Percentiles rank a stretch among this genome's conserved stretches.
phyloP scores from a whole-genome alignment of 2,113 vertebrate species.

The Phyllostomus discolor region DNA sequence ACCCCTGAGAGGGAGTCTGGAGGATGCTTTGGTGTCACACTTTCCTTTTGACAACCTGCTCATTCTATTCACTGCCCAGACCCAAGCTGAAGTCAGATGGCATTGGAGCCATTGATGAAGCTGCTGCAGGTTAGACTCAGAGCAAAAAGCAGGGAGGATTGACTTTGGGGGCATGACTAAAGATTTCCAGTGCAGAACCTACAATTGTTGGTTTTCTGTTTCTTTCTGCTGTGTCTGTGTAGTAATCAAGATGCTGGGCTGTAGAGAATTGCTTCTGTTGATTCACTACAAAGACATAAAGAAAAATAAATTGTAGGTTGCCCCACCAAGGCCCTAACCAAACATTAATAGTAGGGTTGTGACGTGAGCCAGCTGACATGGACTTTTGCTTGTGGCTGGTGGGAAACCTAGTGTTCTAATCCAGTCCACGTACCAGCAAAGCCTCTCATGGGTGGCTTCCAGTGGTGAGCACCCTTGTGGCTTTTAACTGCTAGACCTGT shows the following conservation, averaged over 20 bases:
- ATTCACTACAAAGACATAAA: neutral
- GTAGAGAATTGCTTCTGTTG: neutral
- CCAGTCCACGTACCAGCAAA: too few species aligned
- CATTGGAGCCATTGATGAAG: neutral
- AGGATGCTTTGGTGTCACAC: neutral
- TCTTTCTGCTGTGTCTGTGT: neutral
- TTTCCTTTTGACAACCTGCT: neutral
- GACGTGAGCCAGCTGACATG: too few species aligned
- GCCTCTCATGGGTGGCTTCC: too few species aligned
- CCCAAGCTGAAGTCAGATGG: neutral
- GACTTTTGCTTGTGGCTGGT: too few species aligned
- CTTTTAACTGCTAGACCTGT: too few species aligned
- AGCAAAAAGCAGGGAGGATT: neutral
- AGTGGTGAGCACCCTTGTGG: too few species aligned
- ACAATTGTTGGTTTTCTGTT: neutral
- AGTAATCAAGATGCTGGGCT: neutral
- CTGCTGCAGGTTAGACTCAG: neutral
- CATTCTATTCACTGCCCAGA: neutral
- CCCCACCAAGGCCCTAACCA: neutral
- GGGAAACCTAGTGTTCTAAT: too few species aligned
- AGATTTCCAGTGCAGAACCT: neutral
- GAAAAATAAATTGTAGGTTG: neutral
- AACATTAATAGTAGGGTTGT: neutral
- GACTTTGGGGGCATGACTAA: neutral
- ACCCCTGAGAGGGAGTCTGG: neutral